These are phyloP conservation scores for Crambe crambe DNA, from an alignment of 37 sponge, comb jelly and placozoan species.

Conservation along the genomic window DNA sequence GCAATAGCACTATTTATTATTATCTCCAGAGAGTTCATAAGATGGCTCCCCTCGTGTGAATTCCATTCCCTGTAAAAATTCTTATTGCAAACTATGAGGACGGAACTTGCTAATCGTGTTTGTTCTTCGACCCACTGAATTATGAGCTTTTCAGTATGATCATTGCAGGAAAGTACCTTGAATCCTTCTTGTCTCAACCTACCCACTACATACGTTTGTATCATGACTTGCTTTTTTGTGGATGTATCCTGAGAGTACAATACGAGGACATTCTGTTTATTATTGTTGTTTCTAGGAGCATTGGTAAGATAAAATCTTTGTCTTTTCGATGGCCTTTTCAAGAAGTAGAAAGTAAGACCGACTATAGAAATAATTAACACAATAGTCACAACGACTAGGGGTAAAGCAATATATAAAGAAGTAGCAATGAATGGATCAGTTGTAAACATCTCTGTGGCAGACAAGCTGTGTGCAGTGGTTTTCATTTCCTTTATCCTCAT, in stretches of 20 bases:
- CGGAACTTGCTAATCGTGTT: neutral
- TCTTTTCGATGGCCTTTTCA: neutral
- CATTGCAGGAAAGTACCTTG: neutral
- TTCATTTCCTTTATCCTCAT: neutral
- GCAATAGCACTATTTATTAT: neutral
- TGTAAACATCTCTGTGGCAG: too few relatives aligned
- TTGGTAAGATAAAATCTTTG: neutral
- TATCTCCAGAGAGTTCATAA: conserved; percentile 1
- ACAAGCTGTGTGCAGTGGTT: neutral
- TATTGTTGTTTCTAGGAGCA: neutral
- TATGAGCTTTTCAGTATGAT: neutral
- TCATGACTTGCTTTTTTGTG: neutral
- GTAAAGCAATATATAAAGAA: neutral
- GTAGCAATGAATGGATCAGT: neutral
- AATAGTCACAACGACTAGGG: neutral
- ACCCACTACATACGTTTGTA: neutral
- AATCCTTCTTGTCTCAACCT: neutral
- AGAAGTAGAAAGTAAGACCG: neutral
- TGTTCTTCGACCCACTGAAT: conserved; percentile 14
- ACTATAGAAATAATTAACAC: neutral
- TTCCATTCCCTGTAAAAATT: conserved; percentile 22
- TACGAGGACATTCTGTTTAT: neutral
- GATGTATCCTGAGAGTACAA: neutral
- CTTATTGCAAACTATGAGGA: conserved; percentile 23
- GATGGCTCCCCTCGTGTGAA: neutral